These are phyloP conservation scores for Dasyprocta punctata DNA, from an alignment of 2,113 vertebrate species.

Conservation along the genomic window DNA sequence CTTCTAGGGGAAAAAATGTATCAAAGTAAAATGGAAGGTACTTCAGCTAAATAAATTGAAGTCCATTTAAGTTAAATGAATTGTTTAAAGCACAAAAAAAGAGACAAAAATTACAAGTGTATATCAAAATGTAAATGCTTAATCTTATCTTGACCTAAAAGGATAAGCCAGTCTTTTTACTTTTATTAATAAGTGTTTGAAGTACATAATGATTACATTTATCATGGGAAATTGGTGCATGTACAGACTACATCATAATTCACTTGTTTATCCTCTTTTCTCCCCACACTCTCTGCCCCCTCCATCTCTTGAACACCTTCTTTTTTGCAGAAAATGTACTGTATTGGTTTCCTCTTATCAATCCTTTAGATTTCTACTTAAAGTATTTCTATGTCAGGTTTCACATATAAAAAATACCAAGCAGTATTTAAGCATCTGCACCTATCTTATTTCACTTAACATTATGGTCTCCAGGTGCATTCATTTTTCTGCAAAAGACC, in stretches of 20 bases:
- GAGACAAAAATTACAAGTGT: not conserved
- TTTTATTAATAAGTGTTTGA: not conserved
- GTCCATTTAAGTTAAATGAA: too few species aligned
- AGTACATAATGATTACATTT: not conserved
- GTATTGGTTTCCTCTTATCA: not conserved
- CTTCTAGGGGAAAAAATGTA: too few species aligned
- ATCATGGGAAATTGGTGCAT: not conserved
- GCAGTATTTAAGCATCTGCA: too few species aligned
- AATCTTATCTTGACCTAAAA: not conserved
- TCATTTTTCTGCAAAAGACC: too few species aligned
- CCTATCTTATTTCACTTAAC: too few species aligned
- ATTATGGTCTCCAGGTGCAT: too few species aligned
- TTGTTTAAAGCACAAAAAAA: too few species aligned
- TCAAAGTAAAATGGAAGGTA: too few species aligned
- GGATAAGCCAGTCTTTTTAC: not conserved
- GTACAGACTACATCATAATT: not conserved
- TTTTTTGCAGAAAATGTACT: not conserved
- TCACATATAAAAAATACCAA: not conserved
- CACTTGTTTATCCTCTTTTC: not conserved
- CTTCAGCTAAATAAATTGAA: too few species aligned
- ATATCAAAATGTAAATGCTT: not conserved
- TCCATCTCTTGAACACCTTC: not conserved
- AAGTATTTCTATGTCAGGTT: not conserved
- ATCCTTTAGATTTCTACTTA: not conserved
- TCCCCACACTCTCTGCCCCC: not conserved